Percentiles rank a stretch among this genome's conserved stretches.
phyloP scores from a whole-genome alignment of 2,888 invertebrate species.

The Mystacides longicornis region DNA sequence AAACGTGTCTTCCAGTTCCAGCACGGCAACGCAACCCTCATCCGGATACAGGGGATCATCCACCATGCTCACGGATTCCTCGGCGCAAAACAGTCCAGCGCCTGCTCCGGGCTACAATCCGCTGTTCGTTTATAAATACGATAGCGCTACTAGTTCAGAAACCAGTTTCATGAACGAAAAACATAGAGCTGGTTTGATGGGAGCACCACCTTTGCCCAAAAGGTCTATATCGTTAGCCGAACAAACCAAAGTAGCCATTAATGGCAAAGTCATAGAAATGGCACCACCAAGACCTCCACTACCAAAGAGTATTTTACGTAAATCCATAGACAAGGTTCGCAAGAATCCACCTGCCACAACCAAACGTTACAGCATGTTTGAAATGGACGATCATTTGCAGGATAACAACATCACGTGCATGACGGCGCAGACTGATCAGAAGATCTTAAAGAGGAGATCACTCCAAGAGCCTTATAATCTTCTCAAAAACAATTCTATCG shows the following conservation, averaged over 20 bases:
- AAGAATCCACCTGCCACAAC: slow-evolving; percentile 43
- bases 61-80: slow-evolving; percentile 70
- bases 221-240: slow-evolving; percentile 59
- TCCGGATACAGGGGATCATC: slow-evolving; percentile 84
- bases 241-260: slow-evolving; percentile 38
- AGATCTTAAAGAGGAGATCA: slow-evolving; percentile 61
- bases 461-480: slow-evolving; percentile 66
- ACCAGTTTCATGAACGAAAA: slow-evolving; percentile 58
- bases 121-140: slow-evolving; percentile 75
- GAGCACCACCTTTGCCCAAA: slow-evolving; percentile 56
- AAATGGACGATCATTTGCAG: slow-evolving; percentile 54
- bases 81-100: slow-evolving; percentile 60
- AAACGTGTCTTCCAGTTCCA: slow-evolving; percentile 58
- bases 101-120: slow-evolving; percentile 57
- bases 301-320: slow-evolving; percentile 65
- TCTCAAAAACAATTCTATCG: slow-evolving; percentile 43
- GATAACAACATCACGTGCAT: slow-evolving; percentile 38
- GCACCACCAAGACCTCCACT: slow-evolving; percentile 65
- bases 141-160: slow-evolving; percentile 66
- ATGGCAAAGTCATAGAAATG: slow-evolving; percentile 42
- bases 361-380: slow-evolving; percentile 76
- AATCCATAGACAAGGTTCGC: slow-evolving; percentile 51
- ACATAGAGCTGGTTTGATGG: slow-evolving; percentile 36
- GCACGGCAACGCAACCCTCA: slow-evolving; percentile 72
- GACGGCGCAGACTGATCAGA: slow-evolving; percentile 44